Conservation (phyloP, 1,140 invertebrate species). For the Lucilia sericata region DNA sequence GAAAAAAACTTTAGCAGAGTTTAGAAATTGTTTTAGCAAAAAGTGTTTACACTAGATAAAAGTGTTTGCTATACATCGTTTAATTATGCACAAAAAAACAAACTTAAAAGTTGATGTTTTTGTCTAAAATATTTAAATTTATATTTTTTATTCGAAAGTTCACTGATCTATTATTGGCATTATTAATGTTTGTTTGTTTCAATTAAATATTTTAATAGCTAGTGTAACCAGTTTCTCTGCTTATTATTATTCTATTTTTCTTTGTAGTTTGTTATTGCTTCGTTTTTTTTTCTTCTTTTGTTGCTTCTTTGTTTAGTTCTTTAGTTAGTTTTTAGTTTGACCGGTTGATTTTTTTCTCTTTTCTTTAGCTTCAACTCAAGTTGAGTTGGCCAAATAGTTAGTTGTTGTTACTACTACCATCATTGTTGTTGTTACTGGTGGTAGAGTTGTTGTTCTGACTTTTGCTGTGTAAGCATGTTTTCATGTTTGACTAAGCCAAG, state of each 20-base stretch:
- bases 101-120: no score
- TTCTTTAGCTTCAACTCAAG: neutral
- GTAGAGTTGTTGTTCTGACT: neutral
- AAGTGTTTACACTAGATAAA: neutral
- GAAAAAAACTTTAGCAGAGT: neutral
- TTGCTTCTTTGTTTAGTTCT: conserved; percentile 9
- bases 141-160: neutral
- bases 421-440: neutral
- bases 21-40: neutral
- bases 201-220: neutral
- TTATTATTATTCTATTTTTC: neutral
- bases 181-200: neutral
- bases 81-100: no score
- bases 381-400: neutral
- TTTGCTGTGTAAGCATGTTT: no score
- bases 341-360: no score
- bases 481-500: neutral
- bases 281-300: neutral
- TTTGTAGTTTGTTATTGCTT: neutral
- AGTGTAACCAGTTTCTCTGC: conserved; percentile 1
- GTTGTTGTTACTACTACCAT: neutral
- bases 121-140: no score
- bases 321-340: neutral
- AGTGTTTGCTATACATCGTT: neutral
- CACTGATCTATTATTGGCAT: neutral